Percentiles rank a stretch among this genome's conserved stretches.
These are phyloP conservation scores for Porites cylindrica DNA, from an alignment of 92 coral and sea anemone species.

Conservation along the genomic window DNA sequence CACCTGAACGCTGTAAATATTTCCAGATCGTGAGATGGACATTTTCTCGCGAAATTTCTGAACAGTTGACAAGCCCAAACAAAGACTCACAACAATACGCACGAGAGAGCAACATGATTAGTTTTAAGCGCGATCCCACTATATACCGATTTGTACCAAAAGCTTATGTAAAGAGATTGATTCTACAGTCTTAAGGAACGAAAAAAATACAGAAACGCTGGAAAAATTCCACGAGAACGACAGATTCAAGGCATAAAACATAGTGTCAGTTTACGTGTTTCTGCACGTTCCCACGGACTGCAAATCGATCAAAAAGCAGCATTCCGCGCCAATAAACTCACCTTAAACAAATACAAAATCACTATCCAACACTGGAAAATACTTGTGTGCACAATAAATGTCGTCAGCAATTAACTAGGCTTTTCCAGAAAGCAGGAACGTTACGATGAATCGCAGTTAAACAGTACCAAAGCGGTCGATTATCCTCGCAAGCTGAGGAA, in stretches of 20 bases:
- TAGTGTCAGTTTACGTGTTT: slow-evolving; percentile 26
- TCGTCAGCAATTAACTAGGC: slow-evolving; percentile 77
- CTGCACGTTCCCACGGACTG: slow-evolving; percentile 56
- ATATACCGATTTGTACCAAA: slow-evolving; percentile 9
- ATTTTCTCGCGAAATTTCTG: slow-evolving; percentile 40
- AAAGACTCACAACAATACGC: slow-evolving; percentile 47
- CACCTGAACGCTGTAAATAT: neutral
- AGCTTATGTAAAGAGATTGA: neutral
- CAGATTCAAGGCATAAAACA: neutral
- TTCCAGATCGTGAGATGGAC: slow-evolving; percentile 5
- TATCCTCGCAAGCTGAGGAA: slow-evolving; percentile 57
- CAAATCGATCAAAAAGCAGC: slow-evolving; percentile 29
- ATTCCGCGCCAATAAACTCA: slow-evolving; percentile 59
- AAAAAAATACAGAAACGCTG: neutral
- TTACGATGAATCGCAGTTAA: slow-evolving; percentile 76
- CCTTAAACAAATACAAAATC: slow-evolving; percentile 83
- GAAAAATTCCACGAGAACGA: slow-evolving; percentile 6
- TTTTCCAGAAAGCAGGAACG: slow-evolving; percentile 88
- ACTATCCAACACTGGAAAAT: slow-evolving; percentile 72
- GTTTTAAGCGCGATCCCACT: slow-evolving; percentile 3
- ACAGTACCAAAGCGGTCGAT: slow-evolving; percentile 60
- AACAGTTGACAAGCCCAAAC: slow-evolving; percentile 62
- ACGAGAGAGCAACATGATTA: slow-evolving; percentile 46
- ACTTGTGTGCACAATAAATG: slow-evolving; percentile 80
- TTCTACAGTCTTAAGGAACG: slow-evolving; percentile 22